phyloP scores from a whole-genome alignment of 2,888 invertebrate genomes.

The Polyploca ridens region DNA sequence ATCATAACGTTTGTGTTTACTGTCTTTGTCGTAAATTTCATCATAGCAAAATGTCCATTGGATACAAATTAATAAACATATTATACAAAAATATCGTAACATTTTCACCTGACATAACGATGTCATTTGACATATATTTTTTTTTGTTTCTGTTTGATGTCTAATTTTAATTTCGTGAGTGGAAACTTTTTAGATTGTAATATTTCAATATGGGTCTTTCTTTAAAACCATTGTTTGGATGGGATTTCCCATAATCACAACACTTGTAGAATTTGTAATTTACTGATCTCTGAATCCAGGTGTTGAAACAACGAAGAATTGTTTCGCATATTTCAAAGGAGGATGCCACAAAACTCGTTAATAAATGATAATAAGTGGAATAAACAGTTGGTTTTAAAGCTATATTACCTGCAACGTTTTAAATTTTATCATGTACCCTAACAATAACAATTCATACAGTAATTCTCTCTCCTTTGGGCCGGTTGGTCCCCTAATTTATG shows the following conservation, averaged over 20 bases:
- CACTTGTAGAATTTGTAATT: too few species aligned
- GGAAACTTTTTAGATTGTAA: background rate
- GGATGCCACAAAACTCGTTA: too few species aligned
- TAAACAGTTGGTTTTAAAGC: too few species aligned
- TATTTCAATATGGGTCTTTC: background rate
- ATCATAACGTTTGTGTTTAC: slow-evolving; percentile 6
- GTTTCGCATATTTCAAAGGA: too few species aligned
- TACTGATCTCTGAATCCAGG: too few species aligned
- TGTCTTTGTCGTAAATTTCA: slow-evolving; percentile 31
- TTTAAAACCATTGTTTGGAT: too few species aligned
- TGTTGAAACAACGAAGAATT: too few species aligned
- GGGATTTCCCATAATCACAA: too few species aligned
- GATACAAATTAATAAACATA: slow-evolving; percentile 43
- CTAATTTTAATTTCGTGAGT: background rate
- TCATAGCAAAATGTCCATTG: slow-evolving; percentile 43
- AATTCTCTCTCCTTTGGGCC: slow-evolving; percentile 14
- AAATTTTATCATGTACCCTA: slow-evolving; percentile 11
- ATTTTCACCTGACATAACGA: slow-evolving; percentile 40
- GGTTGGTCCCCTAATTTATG: slow-evolving; percentile 34
- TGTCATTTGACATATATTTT: slow-evolving; percentile 14
- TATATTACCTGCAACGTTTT: slow-evolving; percentile 8
- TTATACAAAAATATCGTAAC: slow-evolving; percentile 36
- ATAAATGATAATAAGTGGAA: too few species aligned
- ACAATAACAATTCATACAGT: slow-evolving; percentile 12
- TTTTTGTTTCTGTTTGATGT: background rate